Evolutionary conservation across 2,888 invertebrate genomes (phyloP).

Genomic region (Amphimallon solstitiale): DNA sequence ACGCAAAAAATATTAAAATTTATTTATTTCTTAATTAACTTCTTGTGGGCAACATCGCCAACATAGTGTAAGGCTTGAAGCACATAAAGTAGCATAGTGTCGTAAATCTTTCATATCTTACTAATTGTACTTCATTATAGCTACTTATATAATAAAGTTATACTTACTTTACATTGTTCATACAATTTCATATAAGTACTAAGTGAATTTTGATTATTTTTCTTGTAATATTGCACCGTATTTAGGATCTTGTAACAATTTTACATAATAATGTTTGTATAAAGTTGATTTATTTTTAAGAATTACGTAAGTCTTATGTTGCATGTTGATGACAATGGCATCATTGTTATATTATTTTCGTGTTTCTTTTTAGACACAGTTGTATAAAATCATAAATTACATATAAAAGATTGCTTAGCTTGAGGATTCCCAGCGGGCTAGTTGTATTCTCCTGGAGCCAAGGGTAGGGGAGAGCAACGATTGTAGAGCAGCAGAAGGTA

Average conservation of each 20-base stretch:
- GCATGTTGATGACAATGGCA: conserved; percentile 9
- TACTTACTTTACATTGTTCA: conserved; percentile 30
- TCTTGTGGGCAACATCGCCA: conserved; percentile 33
- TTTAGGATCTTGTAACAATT: neutral
- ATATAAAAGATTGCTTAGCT: conserved; percentile 37
- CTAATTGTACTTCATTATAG: conserved; percentile 40
- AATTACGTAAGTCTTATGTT: conserved; percentile 13
- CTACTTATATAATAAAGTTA: conserved; percentile 38
- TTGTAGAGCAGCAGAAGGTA: conserved; percentile 67
- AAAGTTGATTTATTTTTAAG: neutral
- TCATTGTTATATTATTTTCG: conserved; percentile 12
- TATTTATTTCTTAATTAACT: conserved; percentile 32
- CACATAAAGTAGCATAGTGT: conserved; percentile 47
- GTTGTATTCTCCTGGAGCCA: conserved; percentile 63
- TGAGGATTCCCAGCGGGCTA: conserved; percentile 57
- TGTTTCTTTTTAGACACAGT: conserved; percentile 8
- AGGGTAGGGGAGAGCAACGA: conserved; percentile 69
- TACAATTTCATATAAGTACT: conserved; percentile 29
- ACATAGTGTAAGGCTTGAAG: conserved; percentile 45
- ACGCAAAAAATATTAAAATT: too few relatives aligned
- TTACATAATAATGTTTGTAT: neutral
- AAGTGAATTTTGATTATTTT: conserved; percentile 35
- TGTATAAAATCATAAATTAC: conserved; percentile 6
- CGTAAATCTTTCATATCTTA: conserved; percentile 41
- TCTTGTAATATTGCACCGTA: neutral